Evolutionary conservation across 2,113 vertebrate genomes (phyloP), one percentile per base, ranked within the genome.

Genomic region (Phasianus colchicus): DNA sequence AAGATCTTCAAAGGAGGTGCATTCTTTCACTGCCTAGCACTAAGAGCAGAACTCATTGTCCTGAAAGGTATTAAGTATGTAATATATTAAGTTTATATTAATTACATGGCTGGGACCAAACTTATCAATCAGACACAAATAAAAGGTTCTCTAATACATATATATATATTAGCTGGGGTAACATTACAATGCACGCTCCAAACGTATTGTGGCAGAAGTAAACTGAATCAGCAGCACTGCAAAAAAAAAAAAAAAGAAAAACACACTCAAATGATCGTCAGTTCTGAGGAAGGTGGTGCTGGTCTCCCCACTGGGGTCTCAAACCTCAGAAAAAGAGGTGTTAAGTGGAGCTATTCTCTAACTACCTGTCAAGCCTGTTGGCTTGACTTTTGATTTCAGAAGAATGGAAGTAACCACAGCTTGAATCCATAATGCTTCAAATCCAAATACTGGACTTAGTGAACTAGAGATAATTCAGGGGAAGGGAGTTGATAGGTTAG

Each of bases 161-260:
- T 40, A 9, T 32, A 13, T 9, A 12, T 13, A 21, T 1, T 0
- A 47, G 42, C 29, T 3, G 6, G 15, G 42, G 21, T 42, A 70
- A 70, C 10, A 11, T 40, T 25, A 64, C 71, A 11, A 45, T 57
- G 21, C 42, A 43, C 64, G 38, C 29, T 78, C 54, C 54, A 89
- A 30, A 29, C n/a, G 7, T 40, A 74, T 13, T 69, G 55, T 50
- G 29, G 29, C 55, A 58, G n/a, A 45, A 85, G 17, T 7, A 72
- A 83, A 66, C 17, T 0, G 4, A 80, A 65, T 0, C 0, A 86
- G 43, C 58, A 76, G 52, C 21, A 34, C 50, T 77, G 52, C 34
- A 86, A 57, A 72, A 77, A 4, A 61, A n/a, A n/a, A 29, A 21
- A 47, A 20, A 47, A 47, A 10, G 20, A 11, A n/a, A 20, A 58